phyloP scores from a whole-genome alignment of 2,888 invertebrate genomes.

The Leptinotarsa rubiginosa region DNA sequence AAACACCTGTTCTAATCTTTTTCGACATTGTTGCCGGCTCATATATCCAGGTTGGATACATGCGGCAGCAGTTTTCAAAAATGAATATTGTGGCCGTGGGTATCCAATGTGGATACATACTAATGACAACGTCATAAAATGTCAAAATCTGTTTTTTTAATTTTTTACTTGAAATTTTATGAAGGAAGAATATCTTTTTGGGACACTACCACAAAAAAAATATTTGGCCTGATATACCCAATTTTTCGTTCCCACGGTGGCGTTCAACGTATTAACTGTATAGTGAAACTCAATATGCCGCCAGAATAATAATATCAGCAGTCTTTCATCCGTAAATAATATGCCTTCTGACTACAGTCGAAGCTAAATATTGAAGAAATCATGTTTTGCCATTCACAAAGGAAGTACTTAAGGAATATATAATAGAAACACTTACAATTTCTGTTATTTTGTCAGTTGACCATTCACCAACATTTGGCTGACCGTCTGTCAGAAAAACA shows the following conservation, averaged over 20 bases:
- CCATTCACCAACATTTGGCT: slow-evolving; percentile 64
- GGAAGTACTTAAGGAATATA: too few species aligned
- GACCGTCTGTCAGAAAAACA: slow-evolving; percentile 76
- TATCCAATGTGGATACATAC: background rate
- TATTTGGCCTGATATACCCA: background rate
- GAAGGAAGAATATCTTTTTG: background rate
- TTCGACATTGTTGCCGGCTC: background rate
- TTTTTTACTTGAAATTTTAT: background rate
- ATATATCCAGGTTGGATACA: background rate
- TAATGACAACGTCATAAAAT: slow-evolving; percentile 1
- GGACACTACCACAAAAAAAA: background rate
- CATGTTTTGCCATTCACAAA: too few species aligned
- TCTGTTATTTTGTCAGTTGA: background rate
- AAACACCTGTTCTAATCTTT: background rate
- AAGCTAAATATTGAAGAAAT: background rate
- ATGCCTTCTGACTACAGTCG: background rate
- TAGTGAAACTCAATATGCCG: too few species aligned
- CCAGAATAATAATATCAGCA: too few species aligned
- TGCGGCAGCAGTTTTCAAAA: too few species aligned
- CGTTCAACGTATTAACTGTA: too few species aligned
- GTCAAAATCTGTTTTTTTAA: background rate
- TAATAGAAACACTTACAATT: background rate
- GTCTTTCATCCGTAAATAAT: too few species aligned
- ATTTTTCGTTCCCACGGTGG: too few species aligned
- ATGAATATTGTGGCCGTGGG: background rate